Conservation (phyloP, 2,888 invertebrate genomes). For the Aspidiotus destructor region DNA sequence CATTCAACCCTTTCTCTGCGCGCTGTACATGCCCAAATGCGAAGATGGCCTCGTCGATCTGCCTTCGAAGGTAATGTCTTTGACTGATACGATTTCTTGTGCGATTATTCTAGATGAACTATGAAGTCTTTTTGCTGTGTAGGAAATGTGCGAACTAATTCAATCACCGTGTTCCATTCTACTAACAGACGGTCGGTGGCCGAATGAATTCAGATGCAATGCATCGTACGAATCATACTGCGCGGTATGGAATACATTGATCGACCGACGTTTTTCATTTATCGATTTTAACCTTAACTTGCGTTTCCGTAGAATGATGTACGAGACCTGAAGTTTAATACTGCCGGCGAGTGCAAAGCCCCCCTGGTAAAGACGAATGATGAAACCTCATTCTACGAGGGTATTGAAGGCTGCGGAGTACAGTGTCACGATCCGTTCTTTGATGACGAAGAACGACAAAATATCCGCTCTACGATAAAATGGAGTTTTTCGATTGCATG, state of each 20-base stretch:
- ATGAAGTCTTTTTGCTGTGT: conserved; percentile 32
- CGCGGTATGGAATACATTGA: conserved; percentile 45
- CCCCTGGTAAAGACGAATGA: conserved; percentile 77
- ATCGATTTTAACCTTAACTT: background rate
- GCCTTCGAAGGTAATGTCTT: conserved; percentile 52
- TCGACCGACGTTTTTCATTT: too few species aligned
- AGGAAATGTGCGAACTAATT: conserved; percentile 82
- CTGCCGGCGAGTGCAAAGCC: conserved; percentile 66
- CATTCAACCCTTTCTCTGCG: conserved; percentile 85
- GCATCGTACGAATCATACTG: conserved; percentile 67
- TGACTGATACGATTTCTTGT: background rate
- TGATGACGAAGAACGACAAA: conserved; percentile 71
- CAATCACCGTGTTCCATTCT: conserved; percentile 77
- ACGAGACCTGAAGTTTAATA: conserved; percentile 77
- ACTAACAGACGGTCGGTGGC: conserved; percentile 72
- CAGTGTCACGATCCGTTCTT: conserved; percentile 76
- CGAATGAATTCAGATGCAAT: conserved; percentile 73
- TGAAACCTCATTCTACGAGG: conserved; percentile 64
- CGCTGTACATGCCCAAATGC: conserved; percentile 88
- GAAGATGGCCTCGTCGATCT: conserved; percentile 66
- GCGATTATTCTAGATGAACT: background rate
- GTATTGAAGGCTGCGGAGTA: conserved; percentile 82
- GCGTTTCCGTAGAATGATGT: conserved; percentile 53
- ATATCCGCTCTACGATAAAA: conserved; percentile 70
- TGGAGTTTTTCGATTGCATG: conserved; percentile 70